These are phyloP conservation scores for Brachypterus glaber DNA, from an alignment of 2,888 invertebrate genomes.

Conservation along the genomic window DNA sequence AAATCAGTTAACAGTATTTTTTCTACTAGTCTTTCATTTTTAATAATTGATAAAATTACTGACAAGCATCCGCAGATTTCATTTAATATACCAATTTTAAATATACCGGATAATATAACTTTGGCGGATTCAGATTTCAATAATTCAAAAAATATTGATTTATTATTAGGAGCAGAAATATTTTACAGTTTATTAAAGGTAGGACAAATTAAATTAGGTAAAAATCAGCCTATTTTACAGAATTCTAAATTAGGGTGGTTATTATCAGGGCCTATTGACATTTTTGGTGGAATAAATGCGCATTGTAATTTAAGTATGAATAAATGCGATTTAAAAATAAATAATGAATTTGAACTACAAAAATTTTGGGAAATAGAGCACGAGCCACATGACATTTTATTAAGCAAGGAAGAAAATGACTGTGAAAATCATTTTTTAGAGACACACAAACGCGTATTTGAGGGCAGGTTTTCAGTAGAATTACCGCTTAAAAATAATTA, in stretches of 20 bases:
- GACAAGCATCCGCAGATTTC: neutral
- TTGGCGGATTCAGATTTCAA: constrained; percentile 1
- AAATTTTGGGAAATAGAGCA: constrained; percentile 8
- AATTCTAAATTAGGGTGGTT: constrained; percentile 5
- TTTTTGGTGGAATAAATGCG: neutral
- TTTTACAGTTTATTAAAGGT: too few relatives aligned
- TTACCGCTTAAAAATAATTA: too few relatives aligned
- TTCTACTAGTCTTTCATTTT: neutral
- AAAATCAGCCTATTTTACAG: constrained; percentile 4
- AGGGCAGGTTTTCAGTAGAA: too few relatives aligned
- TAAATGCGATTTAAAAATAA: too few relatives aligned
- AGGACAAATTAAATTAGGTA: constrained; percentile 1
- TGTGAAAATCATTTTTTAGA: constrained; percentile 3
- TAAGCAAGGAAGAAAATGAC: neutral
- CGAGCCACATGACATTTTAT: neutral
- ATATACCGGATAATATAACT: constrained; percentile 2
- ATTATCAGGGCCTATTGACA: constrained; percentile 1
- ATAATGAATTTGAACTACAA: neutral
- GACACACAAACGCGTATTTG: too few relatives aligned
- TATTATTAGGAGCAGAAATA: too few relatives aligned
- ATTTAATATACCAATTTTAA: neutral
- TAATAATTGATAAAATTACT: neutral
- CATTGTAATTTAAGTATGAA: constrained; percentile 1
- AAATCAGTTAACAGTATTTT: neutral
- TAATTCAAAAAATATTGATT: neutral